Evolutionary conservation across 2,113 vertebrate genomes (phyloP).

Genomic region (Silurus meridionalis): DNA sequence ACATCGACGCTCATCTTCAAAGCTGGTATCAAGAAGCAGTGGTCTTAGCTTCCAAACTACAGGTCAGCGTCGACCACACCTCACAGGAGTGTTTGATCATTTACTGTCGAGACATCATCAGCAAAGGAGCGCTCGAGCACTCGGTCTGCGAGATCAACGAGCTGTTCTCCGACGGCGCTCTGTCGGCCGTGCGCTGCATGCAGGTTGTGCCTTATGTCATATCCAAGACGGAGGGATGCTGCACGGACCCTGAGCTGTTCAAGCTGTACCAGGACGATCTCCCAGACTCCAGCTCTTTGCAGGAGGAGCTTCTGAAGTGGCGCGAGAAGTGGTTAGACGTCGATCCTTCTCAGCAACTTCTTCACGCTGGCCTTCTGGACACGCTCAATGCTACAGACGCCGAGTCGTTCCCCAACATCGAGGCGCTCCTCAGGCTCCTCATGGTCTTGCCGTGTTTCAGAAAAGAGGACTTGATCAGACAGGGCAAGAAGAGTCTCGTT

Average conservation of each 20-base stretch:
- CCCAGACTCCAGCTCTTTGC: slow-evolving; percentile 68
- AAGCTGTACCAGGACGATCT: slow-evolving; percentile 72
- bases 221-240: slow-evolving; percentile 72
- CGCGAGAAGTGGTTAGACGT: slow-evolving; percentile 72
- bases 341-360: slow-evolving; percentile 61
- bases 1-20: slow-evolving; percentile 69
- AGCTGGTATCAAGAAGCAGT: slow-evolving; percentile 75
- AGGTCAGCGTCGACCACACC: slow-evolving; percentile 64
- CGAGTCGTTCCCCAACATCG: slow-evolving; percentile 72
- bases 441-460: slow-evolving; percentile 73
- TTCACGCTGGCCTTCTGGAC: slow-evolving; percentile 71
- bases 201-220: slow-evolving; percentile 81
- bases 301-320: slow-evolving; percentile 72
- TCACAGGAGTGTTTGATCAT: slow-evolving; percentile 68
- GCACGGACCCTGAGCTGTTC: slow-evolving; percentile 65
- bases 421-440: slow-evolving; percentile 73
- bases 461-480: slow-evolving; percentile 71
- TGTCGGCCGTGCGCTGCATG: slow-evolving; percentile 72
- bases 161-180: slow-evolving; percentile 71
- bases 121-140: slow-evolving; percentile 66
- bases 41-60: slow-evolving; percentile 64
- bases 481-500: slow-evolving; percentile 67
- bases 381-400: slow-evolving; percentile 72
- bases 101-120: slow-evolving; percentile 71
- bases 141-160: slow-evolving; percentile 65